Evolutionary conservation across 1,140 invertebrate genomes (phyloP), one percentile per base, ranked within the genome.

Genomic region (Anthonomus grandis): DNA sequence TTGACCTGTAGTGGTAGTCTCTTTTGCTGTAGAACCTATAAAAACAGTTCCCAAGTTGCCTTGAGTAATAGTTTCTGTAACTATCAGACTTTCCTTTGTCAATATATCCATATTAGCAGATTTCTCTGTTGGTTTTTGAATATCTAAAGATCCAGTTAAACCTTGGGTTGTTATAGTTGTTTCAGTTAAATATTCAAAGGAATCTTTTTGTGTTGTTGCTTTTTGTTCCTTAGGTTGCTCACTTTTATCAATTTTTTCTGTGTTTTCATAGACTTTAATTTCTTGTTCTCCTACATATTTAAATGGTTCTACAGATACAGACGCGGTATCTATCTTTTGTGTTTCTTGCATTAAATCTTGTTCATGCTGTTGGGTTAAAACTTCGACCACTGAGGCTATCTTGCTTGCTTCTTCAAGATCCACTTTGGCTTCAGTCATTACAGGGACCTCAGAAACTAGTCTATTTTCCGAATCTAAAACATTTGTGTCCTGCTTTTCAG

Each of bases 21-120:
- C 73, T 59, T 72, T 75, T 4, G 75, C 72, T 21, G 66, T 57
- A 1, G 68, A 72, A 57, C 66, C 72, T 2, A 72, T 61, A 0
- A 79, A 62, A 64, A 77, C 68, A 49, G 73, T 58, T 55, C 70
- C 70, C 66, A 79, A 74, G 59, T 74, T 74, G 45, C 81, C 79
- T 37, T 79, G 66, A 1, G 68, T 39, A 19, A 74, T 59, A 3
- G 80, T 69, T 66, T 82, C 68, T 34, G 72, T 75, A 15, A 81
- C 68, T 1, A 67, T 74, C 4, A 83, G 37, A 54, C 76, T 71
- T 60, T 76, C 75, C 25, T 69, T 71, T 54, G 77, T 73, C 24
- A 72, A 70, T 44, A 81, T 71, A 17, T 59, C 62, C 9, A 77
- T 49, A n/a, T 69, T 69, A 3, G 74, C 79, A 46, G 49, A 72